Evolutionary conservation across 2,113 vertebrate genomes (phyloP).

Genomic region (Xenotilapia longispinis): DNA sequence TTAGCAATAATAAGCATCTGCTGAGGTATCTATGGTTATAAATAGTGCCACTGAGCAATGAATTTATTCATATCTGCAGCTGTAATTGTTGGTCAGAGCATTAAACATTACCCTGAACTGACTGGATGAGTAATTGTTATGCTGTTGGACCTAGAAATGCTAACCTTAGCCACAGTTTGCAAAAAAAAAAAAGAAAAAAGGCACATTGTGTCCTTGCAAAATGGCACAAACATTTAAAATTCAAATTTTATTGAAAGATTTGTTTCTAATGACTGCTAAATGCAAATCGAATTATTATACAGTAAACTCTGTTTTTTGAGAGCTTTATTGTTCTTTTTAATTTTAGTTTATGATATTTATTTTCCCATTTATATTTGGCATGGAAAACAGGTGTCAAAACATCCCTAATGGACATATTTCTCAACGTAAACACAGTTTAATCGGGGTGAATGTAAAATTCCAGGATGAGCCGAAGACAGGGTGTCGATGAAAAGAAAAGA

Average conservation of each 20-base stretch:
- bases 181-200: no score
- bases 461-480: not conserved
- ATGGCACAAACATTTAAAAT: not conserved
- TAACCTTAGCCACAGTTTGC: not conserved
- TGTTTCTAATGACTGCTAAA: not conserved
- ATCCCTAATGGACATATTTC: not conserved
- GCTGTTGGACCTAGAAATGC: not conserved
- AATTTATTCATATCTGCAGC: not conserved
- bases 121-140: not conserved
- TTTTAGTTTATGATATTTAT: not conserved
- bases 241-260: not conserved
- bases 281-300: not conserved
- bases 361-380: not conserved
- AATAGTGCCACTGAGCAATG: not conserved
- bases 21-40: not conserved
- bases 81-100: not conserved
- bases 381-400: not conserved
- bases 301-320: not conserved
- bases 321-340: not conserved
- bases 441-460: not conserved
- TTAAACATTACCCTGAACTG: not conserved
- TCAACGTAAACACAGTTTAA: not conserved
- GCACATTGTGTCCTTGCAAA: not conserved
- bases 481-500: not conserved
- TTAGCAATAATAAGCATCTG: not conserved